Base-by-base conservation (phyloP, 2,888 invertebrate species). In the Drosophila testacea region DNA sequence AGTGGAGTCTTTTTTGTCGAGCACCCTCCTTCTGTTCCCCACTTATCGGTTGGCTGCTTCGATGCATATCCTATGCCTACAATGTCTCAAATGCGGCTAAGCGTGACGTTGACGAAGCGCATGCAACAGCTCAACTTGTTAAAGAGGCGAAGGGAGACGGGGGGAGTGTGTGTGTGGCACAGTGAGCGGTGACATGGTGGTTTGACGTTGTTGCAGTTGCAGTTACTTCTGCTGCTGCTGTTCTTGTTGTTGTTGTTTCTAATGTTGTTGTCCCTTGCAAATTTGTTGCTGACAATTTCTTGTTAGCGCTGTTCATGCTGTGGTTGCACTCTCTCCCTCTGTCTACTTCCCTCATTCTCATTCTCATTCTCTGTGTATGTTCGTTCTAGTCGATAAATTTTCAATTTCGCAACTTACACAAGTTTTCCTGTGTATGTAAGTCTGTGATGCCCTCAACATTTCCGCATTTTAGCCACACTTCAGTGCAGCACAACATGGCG, bases 231-330 rank as follows among this genome's bases (percentile, higher is more conserved):
- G 44, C 44, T 55, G 36, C 41, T 55, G 50, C 9, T 54, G 63
- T 1, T 32, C 1, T 1, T 6, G 1, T 51, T 55, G 52, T 69
- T 55, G 47, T 48, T 56, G 52, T 10, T 55, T 16, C 27, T 47
- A 34, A 46, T 56, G 64, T 55, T 59, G 56, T 69, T 75, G 64
- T 60, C 63, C 48, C 48, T 44, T 36, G 69, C 57, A 75, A 77
- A 74, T 86, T 88, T 84, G 85, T 74, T 87, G 79, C 85, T 82
- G 83, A 86, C 86, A 89, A 88, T 82, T 88, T 76, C 79, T 79
- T 81, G 81, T 82, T 84, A 72, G 69, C 77, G 74, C 62, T 72
- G 79, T 59, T 70, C 78, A 74, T 66, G 78, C 73, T 86, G 88
- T 71, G 83, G 88, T 72, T 69, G 39, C 51, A 38, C 36, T 59